These are phyloP conservation scores for Bombus consobrinus DNA, from an alignment of 1,140 invertebrate genomes.

Conservation along the genomic window DNA sequence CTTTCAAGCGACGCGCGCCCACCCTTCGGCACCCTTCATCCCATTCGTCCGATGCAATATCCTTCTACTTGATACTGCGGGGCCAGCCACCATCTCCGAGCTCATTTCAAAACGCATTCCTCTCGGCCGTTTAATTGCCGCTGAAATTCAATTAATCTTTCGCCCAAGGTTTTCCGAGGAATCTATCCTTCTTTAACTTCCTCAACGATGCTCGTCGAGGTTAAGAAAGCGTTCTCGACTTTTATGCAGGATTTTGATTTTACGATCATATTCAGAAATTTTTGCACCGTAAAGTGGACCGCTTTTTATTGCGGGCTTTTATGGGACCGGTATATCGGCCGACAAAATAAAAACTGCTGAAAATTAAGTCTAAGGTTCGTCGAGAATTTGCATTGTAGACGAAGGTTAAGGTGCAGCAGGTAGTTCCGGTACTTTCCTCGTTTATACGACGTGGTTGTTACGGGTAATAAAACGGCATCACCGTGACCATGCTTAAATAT, in stretches of 20 bases:
- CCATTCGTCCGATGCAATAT: constrained; percentile 73
- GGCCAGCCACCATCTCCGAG: constrained; percentile 64
- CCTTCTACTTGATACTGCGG: constrained; percentile 76
- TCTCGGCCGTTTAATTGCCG: constrained; percentile 67
- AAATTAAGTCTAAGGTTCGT: constrained; percentile 19
- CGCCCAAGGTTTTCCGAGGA: background rate
- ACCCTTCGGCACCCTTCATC: constrained; percentile 65
- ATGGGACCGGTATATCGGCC: background rate
- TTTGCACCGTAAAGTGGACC: background rate
- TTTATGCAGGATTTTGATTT: background rate
- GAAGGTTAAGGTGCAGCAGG: constrained; percentile 54
- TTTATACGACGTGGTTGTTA: constrained; percentile 62
- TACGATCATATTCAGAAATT: background rate
- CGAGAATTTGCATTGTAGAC: constrained; percentile 35
- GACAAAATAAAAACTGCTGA: background rate
- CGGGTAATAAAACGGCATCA: constrained; percentile 65
- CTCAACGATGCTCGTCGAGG: background rate
- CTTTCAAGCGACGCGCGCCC: constrained; percentile 73
- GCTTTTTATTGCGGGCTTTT: background rate
- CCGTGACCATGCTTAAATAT: constrained; percentile 63
- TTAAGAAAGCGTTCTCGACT: background rate
- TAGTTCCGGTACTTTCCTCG: constrained; percentile 50
- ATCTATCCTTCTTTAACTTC: background rate
- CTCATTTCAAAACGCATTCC: constrained; percentile 69
- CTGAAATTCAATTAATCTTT: constrained; percentile 34